These are phyloP conservation scores for Sphenodon punctatus DNA, from an alignment of 2,797 vertebrate genomes.

Conservation along the genomic window DNA sequence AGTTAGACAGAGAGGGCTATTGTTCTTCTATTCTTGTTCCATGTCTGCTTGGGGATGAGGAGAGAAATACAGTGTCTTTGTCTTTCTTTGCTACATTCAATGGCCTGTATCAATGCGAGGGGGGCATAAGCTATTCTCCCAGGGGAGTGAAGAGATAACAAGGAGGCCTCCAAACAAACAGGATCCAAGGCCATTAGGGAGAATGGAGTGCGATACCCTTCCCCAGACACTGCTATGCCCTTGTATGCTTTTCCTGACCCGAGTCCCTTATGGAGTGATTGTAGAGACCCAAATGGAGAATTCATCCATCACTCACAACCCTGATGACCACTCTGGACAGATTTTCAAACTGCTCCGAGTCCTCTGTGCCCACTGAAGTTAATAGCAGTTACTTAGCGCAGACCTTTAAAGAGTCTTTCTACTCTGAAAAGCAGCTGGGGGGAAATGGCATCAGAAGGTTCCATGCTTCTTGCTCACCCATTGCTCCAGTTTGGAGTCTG, in stretches of 20 bases:
- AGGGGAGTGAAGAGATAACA: not conserved
- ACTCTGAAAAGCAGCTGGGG: rapidly evolving
- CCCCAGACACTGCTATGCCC: too few species aligned
- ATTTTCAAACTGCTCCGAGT: too few species aligned
- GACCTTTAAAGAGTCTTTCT: not conserved
- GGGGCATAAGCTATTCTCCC: not conserved
- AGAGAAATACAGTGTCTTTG: rapidly evolving
- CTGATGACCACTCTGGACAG: too few species aligned
- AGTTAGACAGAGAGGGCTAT: slow-evolving; percentile 15
- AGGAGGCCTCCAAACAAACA: too few species aligned
- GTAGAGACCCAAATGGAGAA: too few species aligned
- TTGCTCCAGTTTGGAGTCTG: not conserved
- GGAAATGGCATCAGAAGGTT: not conserved
- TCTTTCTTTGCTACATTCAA: slow-evolving; percentile 25
- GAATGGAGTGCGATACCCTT: not conserved
- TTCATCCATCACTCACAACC: too few species aligned
- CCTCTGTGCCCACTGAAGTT: not conserved
- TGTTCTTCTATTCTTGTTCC: slow-evolving; percentile 15
- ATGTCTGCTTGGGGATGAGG: rapidly evolving
- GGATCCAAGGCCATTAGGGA: not conserved
- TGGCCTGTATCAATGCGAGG: rapidly evolving
- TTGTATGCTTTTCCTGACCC: too few species aligned
- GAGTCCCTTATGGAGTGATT: too few species aligned
- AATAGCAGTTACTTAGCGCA: too few species aligned
- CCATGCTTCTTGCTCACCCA: not conserved